Base-by-base conservation (phyloP, 2,888 invertebrate species). In the Cinara cedri region DNA sequence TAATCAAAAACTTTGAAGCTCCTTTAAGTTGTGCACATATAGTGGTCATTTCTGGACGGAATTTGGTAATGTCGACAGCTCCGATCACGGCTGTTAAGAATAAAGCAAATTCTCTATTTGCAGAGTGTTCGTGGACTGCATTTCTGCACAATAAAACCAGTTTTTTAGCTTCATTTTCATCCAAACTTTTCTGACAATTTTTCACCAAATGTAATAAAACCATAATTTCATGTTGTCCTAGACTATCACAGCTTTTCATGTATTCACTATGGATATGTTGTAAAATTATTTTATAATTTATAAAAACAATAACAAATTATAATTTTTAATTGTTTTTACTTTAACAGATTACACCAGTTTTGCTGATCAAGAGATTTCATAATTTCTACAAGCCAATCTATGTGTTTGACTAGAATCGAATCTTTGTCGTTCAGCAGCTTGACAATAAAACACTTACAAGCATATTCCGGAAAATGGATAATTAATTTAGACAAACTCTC, bases 381-480 rank as follows among this genome's bases (percentile, higher is more conserved):
- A 1, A 78, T 68, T 24, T 70, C 70, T 1, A 11, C 21, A 3
- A 78, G 51, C 78, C 78, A 78, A 34, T 78, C 60, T 16, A 78
- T 26, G n/a, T 78, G 68, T 70, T 68, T 78, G 10, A 70, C 78
- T 16, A 78, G 57, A 42, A 78, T n/a, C 11, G 78, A 78, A 4
- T 78, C 46, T 60, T n/a, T 70, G 34, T 78, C 68, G 14, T 21
- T 51, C 21, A 78, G 21, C 8, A 78, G n/a, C 8, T 60, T n/a
- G n/a, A 70, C 51, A 4, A 78, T 60, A 9, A 78, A 78, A 0
- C 49, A 66, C 42, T 70, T 78, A 42, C 78, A 78, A 26, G 70
- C 78, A 9, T 68, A 70, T 21, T 70, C 78, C 9, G 78, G 51
- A 42, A 78, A 78, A 34, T 70, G 49, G 11, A 78, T 21, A 0